Evolutionary conservation across 35 echinoderm and acorn worm genomes (phyloP).

Genomic region (Stichopus chloronotus): DNA sequence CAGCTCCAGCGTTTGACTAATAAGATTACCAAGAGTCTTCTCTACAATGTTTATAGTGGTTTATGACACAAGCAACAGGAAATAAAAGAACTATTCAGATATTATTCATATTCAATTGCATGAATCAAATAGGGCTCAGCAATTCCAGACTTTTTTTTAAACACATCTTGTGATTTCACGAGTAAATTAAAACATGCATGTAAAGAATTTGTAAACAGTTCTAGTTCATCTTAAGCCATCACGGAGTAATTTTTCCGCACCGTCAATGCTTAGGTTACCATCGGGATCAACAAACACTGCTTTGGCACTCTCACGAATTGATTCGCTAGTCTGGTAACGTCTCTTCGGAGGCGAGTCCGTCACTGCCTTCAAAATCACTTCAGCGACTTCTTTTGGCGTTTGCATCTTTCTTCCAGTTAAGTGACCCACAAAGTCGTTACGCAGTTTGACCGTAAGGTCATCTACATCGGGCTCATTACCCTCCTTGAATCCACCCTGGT

Average conservation of each 20-base stretch:
- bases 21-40: no score
- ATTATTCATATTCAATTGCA: no score
- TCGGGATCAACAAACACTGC: conserved; percentile 31
- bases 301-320: background rate
- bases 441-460: background rate
- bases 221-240: background rate
- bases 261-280: background rate
- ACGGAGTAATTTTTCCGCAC: background rate
- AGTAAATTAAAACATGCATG: no score
- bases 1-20: no score
- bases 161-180: no score
- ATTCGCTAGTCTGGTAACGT: background rate
- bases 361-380: background rate
- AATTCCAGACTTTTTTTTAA: no score
- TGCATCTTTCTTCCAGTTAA: background rate
- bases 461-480: conserved; percentile 3
- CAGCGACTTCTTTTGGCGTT: background rate
- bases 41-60: no score
- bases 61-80: no score
- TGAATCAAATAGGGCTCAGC: no score
- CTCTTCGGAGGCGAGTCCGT: background rate
- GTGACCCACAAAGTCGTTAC: background rate
- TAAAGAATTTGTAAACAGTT: background rate
- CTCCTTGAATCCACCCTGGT: background rate
- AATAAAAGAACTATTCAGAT: no score